Evolutionary conservation across 2,113 vertebrate species (phyloP).

Genomic region (Panthera uncia): DNA sequence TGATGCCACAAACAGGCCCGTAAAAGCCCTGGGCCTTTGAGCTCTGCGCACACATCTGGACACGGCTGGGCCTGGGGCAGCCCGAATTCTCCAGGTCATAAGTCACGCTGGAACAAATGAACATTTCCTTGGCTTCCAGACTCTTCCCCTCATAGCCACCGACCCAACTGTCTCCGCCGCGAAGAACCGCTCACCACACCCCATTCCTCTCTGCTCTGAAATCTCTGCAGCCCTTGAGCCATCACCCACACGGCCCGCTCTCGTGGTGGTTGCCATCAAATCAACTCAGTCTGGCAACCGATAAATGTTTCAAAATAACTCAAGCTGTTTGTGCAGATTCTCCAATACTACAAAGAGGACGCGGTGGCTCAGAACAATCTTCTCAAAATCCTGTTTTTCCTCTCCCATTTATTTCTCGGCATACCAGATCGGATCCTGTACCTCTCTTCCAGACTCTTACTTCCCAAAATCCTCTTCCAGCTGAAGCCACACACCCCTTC

Average conservation of each 20-base stretch:
- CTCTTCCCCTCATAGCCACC: not conserved
- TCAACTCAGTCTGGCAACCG: not conserved
- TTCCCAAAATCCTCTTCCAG: not conserved
- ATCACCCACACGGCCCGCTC: not conserved
- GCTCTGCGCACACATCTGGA: slow-evolving; percentile 1
- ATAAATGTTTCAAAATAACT: not conserved
- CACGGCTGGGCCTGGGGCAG: not conserved
- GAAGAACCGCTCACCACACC: not conserved
- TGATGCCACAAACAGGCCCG: not conserved
- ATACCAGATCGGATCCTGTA: not conserved
- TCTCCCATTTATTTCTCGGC: not conserved
- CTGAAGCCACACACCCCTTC: not conserved
- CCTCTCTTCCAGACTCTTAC: not conserved
- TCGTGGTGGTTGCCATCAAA: not conserved
- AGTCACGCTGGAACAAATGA: slow-evolving; percentile 27
- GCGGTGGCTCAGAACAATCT: not conserved
- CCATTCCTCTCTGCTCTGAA: not conserved
- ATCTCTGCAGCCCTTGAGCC: no score
- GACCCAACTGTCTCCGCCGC: not conserved
- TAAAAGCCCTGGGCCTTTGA: not conserved
- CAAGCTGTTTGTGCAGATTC: not conserved
- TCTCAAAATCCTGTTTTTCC: not conserved
- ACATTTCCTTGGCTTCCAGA: not conserved
- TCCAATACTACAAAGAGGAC: not conserved
- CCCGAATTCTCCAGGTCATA: slow-evolving; percentile 38